Evolutionary conservation across 2,797 vertebrate genomes (phyloP), one percentile per base, ranked within the genome.

Genomic region (Podargus strigoides): DNA sequence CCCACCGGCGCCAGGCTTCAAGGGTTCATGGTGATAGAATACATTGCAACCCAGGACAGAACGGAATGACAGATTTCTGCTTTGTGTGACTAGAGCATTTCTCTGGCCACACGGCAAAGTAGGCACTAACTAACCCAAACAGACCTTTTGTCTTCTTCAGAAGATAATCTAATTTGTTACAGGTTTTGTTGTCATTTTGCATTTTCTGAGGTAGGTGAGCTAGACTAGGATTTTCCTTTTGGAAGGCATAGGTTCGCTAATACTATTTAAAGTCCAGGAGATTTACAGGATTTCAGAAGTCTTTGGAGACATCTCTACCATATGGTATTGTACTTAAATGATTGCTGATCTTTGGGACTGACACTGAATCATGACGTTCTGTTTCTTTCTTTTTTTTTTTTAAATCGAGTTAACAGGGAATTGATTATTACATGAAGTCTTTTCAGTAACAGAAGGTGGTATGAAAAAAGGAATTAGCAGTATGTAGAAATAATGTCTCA

Each of bases 251-350:
- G 21, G 12, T 67, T 76, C 52, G 10, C 26, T 76, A 72, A 50
- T 64, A 5, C 9, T 68, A 0, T 81, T 68, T n/a, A 22, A 91
- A 66, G 28, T 74, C 14, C 4, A 39, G 16, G 70, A 91, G 52
- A 44, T 11, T 5, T 27, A 7, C 10, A 77, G 41, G 20, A 42
- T 24, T 66, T 66, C 3, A 49, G 9, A 70, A 83, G 14, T 36
- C 7, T 58, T 26, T 24, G 59, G 22, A 52, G 18, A 63, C 1
- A 0, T 64, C 30, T 67, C 6, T 87, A 0, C 44, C 3, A 0
- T n/a, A 10, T 52, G 3, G 2, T 64, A 19, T n/a, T 70, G 12
- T 63, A 36, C 2, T 3, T 67, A 68, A 63, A 46, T 17, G 16
- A 22, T 49, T 58, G 47, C 12, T 50, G 50, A 6, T 62, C 2